Conservation (phyloP, 92 coral and sea anemone species). For the Paragorgia papillata region DNA sequence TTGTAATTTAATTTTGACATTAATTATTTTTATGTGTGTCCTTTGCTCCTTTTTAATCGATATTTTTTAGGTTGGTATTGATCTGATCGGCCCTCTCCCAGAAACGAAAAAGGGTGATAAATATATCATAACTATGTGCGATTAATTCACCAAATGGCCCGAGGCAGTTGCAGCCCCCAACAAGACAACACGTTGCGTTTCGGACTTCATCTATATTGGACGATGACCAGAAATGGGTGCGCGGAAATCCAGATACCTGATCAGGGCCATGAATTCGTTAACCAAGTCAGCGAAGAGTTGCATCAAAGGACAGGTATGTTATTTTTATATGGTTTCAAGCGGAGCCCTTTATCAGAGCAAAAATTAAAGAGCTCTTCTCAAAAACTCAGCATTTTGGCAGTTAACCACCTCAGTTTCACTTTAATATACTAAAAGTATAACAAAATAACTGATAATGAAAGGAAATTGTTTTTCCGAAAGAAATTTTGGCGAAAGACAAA, state of each 20-base stretch:
- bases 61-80: conserved; percentile 35
- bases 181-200: conserved; percentile 36
- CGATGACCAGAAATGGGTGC: conserved; percentile 39
- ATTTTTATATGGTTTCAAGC: background rate
- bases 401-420: too few species aligned
- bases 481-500: too few species aligned
- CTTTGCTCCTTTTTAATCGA: background rate
- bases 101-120: conserved; percentile 28
- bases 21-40: too few species aligned
- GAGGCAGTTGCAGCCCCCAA: conserved; percentile 25
- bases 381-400: too few species aligned
- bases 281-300: conserved; percentile 44
- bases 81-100: conserved; percentile 39
- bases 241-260: conserved; percentile 49
- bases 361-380: background rate
- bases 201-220: too few species aligned
- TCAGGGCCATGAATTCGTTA: conserved; percentile 45
- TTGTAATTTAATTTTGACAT: too few species aligned
- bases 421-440: too few species aligned
- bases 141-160: conserved; percentile 50
- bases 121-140: conserved; percentile 36
- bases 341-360: background rate
- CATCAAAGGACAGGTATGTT: conserved; percentile 30
- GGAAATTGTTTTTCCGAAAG: too few species aligned
- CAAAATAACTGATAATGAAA: too few species aligned